A percentile compares a stretch with the other conserved stretches of the same genome.
phyloP scores from a whole-genome alignment of 2,797 vertebrate species.

The Rhabdomys pumilio region DNA sequence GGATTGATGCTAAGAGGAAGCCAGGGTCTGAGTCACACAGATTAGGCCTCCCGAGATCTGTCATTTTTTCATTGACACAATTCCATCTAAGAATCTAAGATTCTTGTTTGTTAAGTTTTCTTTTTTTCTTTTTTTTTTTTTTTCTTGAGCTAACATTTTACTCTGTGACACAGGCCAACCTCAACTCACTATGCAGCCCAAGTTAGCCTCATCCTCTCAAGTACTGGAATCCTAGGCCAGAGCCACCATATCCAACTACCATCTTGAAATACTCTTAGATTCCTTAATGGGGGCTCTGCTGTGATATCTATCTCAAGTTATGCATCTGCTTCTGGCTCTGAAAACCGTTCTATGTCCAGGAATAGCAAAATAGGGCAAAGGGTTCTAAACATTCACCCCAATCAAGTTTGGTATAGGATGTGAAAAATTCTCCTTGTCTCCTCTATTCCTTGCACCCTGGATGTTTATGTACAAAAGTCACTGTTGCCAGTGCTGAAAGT shows the following conservation, averaged over 20 bases:
- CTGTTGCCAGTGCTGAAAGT: background rate
- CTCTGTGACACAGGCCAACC: background rate
- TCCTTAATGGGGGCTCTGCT: background rate
- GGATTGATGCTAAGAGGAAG: background rate
- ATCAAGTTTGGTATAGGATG: accelerated
- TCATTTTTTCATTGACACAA: too few relatives aligned
- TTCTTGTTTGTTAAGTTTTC: background rate
- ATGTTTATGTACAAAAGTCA: background rate
- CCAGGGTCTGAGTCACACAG: background rate
- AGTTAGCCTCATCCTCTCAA: background rate
- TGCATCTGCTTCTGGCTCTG: background rate
- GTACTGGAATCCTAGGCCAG: background rate
- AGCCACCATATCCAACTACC: background rate
- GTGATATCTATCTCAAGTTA: background rate
- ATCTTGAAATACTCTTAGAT: background rate
- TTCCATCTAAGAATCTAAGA: background rate
- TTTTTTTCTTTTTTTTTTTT: background rate
- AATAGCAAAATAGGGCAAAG: background rate
- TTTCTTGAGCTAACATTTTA: background rate
- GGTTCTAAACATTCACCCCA: too few relatives aligned
- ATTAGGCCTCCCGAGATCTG: background rate
- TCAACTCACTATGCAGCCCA: background rate
- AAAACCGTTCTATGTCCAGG: background rate
- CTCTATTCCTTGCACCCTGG: background rate
- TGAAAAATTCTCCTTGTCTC: accelerated